Percentiles rank a stretch among this genome's conserved stretches.
Evolutionary conservation across 1,140 invertebrate genomes (phyloP).

Genomic region (Drosophila simulans): DNA sequence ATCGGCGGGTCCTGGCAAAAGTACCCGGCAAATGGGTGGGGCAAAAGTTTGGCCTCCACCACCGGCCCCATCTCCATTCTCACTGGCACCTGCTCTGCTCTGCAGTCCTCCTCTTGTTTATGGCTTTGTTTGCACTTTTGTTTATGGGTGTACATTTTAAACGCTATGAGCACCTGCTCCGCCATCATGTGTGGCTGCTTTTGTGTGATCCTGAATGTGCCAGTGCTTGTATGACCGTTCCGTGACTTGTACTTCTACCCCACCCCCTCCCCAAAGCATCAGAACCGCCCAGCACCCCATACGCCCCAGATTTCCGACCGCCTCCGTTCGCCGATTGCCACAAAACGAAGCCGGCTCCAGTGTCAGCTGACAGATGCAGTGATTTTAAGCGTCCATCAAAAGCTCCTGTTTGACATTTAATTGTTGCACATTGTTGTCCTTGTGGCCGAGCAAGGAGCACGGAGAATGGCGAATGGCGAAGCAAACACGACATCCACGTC

Average conservation of each 20-base stretch:
- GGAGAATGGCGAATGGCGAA: neutral
- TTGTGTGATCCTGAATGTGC: slow-evolving; percentile 1
- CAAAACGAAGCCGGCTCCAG: slow-evolving; percentile 41
- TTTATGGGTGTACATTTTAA: slow-evolving; percentile 83
- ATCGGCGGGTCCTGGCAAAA: slow-evolving; percentile 24
- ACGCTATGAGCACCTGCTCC: slow-evolving; percentile 64
- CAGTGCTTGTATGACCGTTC: slow-evolving; percentile 47
- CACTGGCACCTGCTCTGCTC: neutral
- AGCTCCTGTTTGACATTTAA: slow-evolving; percentile 78
- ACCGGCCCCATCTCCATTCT: neutral
- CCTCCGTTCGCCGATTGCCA: slow-evolving; percentile 20
- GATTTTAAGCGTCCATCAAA: slow-evolving; percentile 82
- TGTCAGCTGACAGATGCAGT: slow-evolving; percentile 73
- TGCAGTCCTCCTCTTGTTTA: slow-evolving; percentile 63
- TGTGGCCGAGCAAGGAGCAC: slow-evolving; percentile 8
- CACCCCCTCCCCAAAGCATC: too few species aligned
- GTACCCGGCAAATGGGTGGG: slow-evolving; percentile 14
- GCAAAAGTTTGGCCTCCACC: slow-evolving; percentile 7
- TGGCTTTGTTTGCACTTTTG: slow-evolving; percentile 83
- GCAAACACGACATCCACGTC: slow-evolving; percentile 15
- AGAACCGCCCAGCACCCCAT: neutral
- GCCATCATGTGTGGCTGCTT: slow-evolving; percentile 23
- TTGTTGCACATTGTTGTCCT: slow-evolving; percentile 73
- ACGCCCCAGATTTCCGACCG: slow-evolving; percentile 2
- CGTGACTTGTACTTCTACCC: slow-evolving; percentile 57